Evolutionary conservation across 2,797 vertebrate genomes (phyloP).

Genomic region (Sebastes matsubarae): DNA sequence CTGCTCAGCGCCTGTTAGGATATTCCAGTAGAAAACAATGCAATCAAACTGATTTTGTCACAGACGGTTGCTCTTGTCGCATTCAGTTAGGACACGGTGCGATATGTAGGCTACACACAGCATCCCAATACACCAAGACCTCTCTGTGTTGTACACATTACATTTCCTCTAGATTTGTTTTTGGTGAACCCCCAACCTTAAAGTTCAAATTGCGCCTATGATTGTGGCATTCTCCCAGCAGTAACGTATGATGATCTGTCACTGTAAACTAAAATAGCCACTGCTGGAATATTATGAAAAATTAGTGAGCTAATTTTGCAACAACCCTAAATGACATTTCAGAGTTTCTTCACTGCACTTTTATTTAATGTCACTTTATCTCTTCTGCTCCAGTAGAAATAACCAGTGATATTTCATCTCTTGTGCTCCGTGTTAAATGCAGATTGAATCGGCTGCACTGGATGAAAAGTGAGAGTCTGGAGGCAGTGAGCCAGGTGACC

Average conservation of each 20-base stretch:
- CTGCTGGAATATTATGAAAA: background rate
- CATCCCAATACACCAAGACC: too few species aligned
- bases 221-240: background rate
- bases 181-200: too few species aligned
- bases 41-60: too few species aligned
- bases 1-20: too few species aligned
- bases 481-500: constrained; percentile 88
- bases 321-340: background rate
- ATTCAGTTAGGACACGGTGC: too few species aligned
- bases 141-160: too few species aligned
- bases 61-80: too few species aligned
- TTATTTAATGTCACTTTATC: background rate
- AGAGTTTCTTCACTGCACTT: background rate
- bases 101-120: too few species aligned
- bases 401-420: background rate
- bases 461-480: constrained; percentile 81
- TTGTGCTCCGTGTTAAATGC: constrained; percentile 10
- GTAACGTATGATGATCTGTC: background rate
- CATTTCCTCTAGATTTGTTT: too few species aligned
- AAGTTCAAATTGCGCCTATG: too few species aligned
- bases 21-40: too few species aligned
- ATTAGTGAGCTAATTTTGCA: background rate
- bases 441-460: constrained; percentile 90
- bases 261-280: background rate
- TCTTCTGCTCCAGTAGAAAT: background rate